These are phyloP conservation scores for Chloroceryle amazona DNA, from an alignment of 2,797 vertebrate genomes.

Conservation along the genomic window DNA sequence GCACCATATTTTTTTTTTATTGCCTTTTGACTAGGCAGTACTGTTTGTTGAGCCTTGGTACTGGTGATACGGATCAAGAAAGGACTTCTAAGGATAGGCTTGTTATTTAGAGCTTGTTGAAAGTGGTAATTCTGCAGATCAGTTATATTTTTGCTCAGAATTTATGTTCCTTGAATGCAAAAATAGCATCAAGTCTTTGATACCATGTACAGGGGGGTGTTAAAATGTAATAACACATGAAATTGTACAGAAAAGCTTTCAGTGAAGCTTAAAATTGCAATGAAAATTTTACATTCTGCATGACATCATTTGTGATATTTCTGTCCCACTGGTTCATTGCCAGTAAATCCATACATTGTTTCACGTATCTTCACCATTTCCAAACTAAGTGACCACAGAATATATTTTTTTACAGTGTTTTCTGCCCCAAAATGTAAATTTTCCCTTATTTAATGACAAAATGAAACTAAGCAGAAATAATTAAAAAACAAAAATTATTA, in stretches of 20 bases:
- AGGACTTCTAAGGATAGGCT: neutral
- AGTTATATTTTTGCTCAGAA: neutral
- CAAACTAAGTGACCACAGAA: neutral
- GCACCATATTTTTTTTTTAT: accelerated
- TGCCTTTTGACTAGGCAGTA: neutral
- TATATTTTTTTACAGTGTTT: neutral
- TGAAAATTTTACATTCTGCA: constrained; percentile 48
- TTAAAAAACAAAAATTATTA: neutral
- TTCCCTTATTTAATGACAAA: neutral
- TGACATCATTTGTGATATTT: constrained; percentile 53
- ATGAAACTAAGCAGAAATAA: neutral
- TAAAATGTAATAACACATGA: constrained; percentile 47
- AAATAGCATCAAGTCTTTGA: constrained; percentile 5
- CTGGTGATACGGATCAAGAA: neutral
- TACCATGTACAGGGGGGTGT: neutral
- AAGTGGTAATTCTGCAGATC: neutral
- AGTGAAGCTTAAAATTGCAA: constrained; percentile 59
- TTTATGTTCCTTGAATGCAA: constrained; percentile 2
- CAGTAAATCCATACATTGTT: neutral
- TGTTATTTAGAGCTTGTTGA: neutral
- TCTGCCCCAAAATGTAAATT: neutral
- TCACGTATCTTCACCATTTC: neutral
- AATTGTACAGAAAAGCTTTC: constrained; percentile 51
- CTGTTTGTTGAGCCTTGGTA: neutral
- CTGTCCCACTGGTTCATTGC: constrained; percentile 19